phyloP scores from a whole-genome alignment of 2,888 invertebrate species.

The Ferdinandea cuprea region DNA sequence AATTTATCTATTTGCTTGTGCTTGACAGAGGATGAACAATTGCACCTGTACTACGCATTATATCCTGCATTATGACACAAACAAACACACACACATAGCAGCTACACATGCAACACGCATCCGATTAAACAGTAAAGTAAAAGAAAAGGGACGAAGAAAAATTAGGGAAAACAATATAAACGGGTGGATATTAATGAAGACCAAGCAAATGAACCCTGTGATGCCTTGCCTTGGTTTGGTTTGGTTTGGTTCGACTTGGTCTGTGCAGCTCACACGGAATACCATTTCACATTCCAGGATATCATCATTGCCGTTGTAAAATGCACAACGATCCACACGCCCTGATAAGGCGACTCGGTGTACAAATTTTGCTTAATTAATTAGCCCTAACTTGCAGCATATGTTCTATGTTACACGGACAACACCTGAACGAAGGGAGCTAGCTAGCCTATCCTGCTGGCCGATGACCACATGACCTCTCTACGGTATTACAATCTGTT shows the following conservation, averaged over 20 bases:
- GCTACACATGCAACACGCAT: no score
- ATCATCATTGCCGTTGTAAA: conserved; percentile 51
- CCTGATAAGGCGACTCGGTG: conserved; percentile 57
- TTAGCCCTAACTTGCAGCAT: conserved; percentile 66
- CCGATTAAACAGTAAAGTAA: conserved; percentile 3
- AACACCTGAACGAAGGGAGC: conserved; percentile 45
- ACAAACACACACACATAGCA: not conserved
- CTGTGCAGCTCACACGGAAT: no score
- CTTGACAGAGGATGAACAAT: conserved; percentile 17
- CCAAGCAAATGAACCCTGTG: conserved; percentile 37
- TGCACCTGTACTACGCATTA: conserved; percentile 57
- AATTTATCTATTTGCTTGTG: conserved; percentile 46
- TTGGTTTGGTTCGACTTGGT: no score
- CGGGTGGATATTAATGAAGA: conserved; percentile 62
- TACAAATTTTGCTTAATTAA: conserved; percentile 69
- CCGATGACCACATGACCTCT: conserved; percentile 15
- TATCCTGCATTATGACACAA: conserved; percentile 44
- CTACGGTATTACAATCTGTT: conserved; percentile 27
- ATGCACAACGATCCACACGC: conserved; percentile 63
- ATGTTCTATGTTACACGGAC: no score
- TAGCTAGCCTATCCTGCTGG: conserved; percentile 10
- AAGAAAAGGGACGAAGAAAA: no score
- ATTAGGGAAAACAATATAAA: conserved; percentile 45
- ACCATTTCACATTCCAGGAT: conserved; percentile 34
- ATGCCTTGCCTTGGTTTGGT: conserved; percentile 25